Evolutionary conservation across 2,797 vertebrate genomes (phyloP), one percentile per base, ranked within the genome.

Genomic region (Labeo calbasu): DNA sequence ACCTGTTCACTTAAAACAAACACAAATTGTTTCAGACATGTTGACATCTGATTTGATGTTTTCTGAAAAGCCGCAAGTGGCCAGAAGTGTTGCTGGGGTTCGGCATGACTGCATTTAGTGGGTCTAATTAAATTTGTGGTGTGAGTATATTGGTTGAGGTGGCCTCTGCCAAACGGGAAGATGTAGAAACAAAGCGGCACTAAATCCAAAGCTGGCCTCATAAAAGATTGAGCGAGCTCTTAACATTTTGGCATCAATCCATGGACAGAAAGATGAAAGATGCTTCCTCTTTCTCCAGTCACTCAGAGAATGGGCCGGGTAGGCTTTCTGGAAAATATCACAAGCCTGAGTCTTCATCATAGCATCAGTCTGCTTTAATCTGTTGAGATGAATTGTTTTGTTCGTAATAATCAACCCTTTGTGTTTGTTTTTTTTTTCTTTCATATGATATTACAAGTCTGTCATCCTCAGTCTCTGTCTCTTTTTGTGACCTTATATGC

Each of bases 231-330:
- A 83, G 76, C 40, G 8, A 51, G 69, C 68, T 46, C 36, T 68
- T 87, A 88, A 90, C 82, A 84, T 73, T 81, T 77, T 87, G 85
- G 86, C 75, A 87, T 43, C 11, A 32, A 43, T 86, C 88, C 68
- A 79, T 65, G 83, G 75, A 86, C 73, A 72, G 51, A 63, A 55
- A 89, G 73, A 91, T 87, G 88, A 89, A 88, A 78, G 85, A 76
- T 86, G 82, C 9, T 50, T 84, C 48, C 61, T 71, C 23, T 82
- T 80, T 71, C 61, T 76, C n/a, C 50, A 61, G 51, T 82, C 40
- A 68, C 51, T 50, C 10, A 28, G 69, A 63, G 50, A 89, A 82
- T 43, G n/a, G 63, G 46, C 53, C 2, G 36, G 75, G 21, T 66
- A 48, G 23, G 21, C 50, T 82, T 59, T 86, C 51, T 55, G 46